phyloP scores from a whole-genome alignment of 1,140 invertebrate species.

The Aethina tumida region DNA sequence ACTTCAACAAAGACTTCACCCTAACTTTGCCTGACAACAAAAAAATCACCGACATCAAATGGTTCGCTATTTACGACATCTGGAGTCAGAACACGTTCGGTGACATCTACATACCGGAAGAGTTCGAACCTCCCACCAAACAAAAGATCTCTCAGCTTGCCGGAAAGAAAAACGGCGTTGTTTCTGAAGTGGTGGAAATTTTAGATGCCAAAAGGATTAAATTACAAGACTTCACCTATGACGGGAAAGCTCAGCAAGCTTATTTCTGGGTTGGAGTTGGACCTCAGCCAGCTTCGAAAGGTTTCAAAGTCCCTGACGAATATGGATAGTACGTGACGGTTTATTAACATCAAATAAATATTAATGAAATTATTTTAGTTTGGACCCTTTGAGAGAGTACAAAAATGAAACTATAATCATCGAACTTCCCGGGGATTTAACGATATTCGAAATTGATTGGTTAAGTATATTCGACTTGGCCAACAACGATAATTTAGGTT shows the following conservation, averaged over 20 bases:
- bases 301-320: slow-evolving; percentile 78
- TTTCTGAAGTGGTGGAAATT: slow-evolving; percentile 63
- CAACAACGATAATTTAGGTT: slow-evolving; percentile 61
- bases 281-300: slow-evolving; percentile 66
- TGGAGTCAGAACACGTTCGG: slow-evolving; percentile 78
- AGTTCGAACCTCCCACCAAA: slow-evolving; percentile 75
- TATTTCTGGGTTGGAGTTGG: slow-evolving; percentile 85
- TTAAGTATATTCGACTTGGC: slow-evolving; percentile 69
- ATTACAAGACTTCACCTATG: slow-evolving; percentile 66
- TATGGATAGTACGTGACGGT: slow-evolving; percentile 74
- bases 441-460: slow-evolving; percentile 80
- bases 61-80: slow-evolving; percentile 85
- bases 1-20: slow-evolving; percentile 79
- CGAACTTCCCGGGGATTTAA: slow-evolving; percentile 70
- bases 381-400: slow-evolving; percentile 62
- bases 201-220: slow-evolving; percentile 72
- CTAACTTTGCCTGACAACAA: slow-evolving; percentile 76
- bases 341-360: slow-evolving; percentile 6
- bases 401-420: slow-evolving; percentile 64
- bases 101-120: slow-evolving; percentile 83
- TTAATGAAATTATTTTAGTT: slow-evolving; percentile 37
- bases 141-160: slow-evolving; percentile 63
- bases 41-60: slow-evolving; percentile 79
- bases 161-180: slow-evolving; percentile 54
- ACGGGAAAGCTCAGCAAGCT: slow-evolving; percentile 63